Evolutionary conservation across 2,888 invertebrate species (phyloP).

Genomic region (Stramonita haemastoma): DNA sequence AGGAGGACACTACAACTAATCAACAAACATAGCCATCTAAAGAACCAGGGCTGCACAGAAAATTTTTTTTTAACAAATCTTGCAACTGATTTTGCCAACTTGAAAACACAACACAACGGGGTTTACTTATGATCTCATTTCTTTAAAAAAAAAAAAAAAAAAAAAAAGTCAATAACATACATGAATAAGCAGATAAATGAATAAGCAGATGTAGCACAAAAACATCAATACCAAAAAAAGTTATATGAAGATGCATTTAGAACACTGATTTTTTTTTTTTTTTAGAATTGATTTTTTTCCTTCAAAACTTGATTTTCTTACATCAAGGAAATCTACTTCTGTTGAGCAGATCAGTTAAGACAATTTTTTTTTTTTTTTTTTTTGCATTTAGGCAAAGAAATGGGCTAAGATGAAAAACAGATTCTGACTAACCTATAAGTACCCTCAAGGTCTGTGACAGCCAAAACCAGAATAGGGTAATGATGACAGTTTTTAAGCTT

Average conservation of each 20-base stretch:
- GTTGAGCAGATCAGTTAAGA: neutral
- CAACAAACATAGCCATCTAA: conserved; percentile 31
- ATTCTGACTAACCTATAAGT: neutral
- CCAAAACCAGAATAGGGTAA: conserved; percentile 27
- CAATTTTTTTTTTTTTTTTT: neutral
- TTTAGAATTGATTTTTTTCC: neutral
- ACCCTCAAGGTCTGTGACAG: conserved; percentile 39
- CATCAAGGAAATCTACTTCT: neutral
- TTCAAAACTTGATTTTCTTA: neutral
- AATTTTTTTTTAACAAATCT: neutral
- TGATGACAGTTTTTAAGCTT: neutral
- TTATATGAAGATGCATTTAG: neutral
- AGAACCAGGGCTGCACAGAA: conserved; percentile 19
- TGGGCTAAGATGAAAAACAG: neutral
- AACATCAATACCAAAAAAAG: neutral
- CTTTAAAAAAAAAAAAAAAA: neutral
- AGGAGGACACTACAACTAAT: conserved; percentile 14
- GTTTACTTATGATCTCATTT: neutral
- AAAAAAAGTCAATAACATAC: neutral
- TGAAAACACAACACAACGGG: conserved; percentile 19
- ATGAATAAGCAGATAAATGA: neutral
- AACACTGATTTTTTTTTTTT: neutral
- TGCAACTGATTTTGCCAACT: conserved; percentile 32
- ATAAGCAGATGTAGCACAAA: neutral
- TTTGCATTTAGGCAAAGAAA: neutral